phyloP scores from a whole-genome alignment of 1,140 invertebrate species.

The Aphelenchoides besseyi region DNA sequence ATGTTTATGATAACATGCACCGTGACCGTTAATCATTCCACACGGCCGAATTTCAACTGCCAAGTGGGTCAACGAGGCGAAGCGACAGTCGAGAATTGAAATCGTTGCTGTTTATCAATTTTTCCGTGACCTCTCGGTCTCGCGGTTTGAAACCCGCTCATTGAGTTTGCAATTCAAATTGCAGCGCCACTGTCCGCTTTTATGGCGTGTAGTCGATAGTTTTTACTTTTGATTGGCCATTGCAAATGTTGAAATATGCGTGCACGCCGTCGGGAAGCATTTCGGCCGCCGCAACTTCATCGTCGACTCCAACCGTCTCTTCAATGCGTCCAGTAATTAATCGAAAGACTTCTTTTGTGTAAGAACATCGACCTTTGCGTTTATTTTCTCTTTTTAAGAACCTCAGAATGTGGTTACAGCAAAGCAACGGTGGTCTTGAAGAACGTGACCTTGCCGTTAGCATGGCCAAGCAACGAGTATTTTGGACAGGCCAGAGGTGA shows the following conservation, averaged over 20 bases:
- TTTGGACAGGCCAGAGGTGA: slow-evolving; percentile 36
- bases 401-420: slow-evolving; percentile 34
- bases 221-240: not conserved
- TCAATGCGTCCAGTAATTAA: slow-evolving; percentile 17
- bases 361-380: slow-evolving; percentile 5
- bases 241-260: slow-evolving; percentile 5
- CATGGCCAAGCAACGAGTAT: slow-evolving; percentile 36
- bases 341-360: slow-evolving; percentile 32
- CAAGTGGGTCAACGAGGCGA: slow-evolving; percentile 2
- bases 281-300: slow-evolving; percentile 5
- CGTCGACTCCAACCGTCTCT: not conserved
- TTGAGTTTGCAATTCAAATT: not conserved
- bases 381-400: slow-evolving; percentile 30
- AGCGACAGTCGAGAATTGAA: not conserved
- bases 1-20: too few relatives aligned
- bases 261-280: not conserved
- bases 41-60: not conserved
- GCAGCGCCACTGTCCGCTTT: not conserved
- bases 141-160: not conserved
- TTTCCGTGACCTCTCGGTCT: not conserved
- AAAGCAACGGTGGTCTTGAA: slow-evolving; percentile 34
- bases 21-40: too few relatives aligned
- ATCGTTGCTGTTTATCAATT: not conserved
- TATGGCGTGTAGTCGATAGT: not conserved
- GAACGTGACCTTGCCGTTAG: slow-evolving; percentile 27